Base-by-base conservation (phyloP, 1,140 invertebrate species). In the Dinoponera quadriceps region DNA sequence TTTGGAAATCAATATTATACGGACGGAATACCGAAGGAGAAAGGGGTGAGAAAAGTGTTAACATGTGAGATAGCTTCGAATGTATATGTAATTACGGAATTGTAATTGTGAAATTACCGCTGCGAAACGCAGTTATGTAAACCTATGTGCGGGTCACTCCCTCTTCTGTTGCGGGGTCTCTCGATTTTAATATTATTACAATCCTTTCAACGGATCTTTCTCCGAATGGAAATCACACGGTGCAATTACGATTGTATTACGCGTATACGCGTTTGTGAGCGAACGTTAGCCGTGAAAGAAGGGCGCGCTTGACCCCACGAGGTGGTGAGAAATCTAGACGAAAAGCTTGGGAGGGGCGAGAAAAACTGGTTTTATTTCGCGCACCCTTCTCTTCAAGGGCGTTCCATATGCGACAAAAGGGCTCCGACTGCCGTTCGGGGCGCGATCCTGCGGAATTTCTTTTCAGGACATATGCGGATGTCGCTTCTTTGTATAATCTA, bases 301-400 rank as follows among this genome's bases (percentile, higher is more conserved):
- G 11, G n/a, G 3, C 4, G 13, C 16, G 18, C 1, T 33, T 51
- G 16, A 48, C 85, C 29, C 85, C 82, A 87, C 82, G 27, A 18
- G 27, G 22, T 48, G 16, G 33, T 54, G n/a, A 73, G 27, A 54
- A 49, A 14, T 29, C 38, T 77, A 11, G 44, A 18, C 77, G 54
- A 85, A 85, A 44, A 4, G 48, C 54, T 38, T 81, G 29, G 68
- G 83, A 60, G 62, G 62, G 68, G 63, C 38, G 49, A n/a, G n/a
- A 69, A 68, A 65, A 88, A 88, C 78, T 83, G 73, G 51, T 88
- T 86, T 82, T 55, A 72, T 38, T 33, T 38, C 9, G 59, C 9
- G 51, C 49, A 78, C 54, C 49, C 71, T 82, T 51, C 20, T 63
- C 60, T 25, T 27, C n/a, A 25, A 80, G 72, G n/a, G n/a, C 68